phyloP scores from a whole-genome alignment of 2,888 invertebrate species.

The Sesia apiformis region DNA sequence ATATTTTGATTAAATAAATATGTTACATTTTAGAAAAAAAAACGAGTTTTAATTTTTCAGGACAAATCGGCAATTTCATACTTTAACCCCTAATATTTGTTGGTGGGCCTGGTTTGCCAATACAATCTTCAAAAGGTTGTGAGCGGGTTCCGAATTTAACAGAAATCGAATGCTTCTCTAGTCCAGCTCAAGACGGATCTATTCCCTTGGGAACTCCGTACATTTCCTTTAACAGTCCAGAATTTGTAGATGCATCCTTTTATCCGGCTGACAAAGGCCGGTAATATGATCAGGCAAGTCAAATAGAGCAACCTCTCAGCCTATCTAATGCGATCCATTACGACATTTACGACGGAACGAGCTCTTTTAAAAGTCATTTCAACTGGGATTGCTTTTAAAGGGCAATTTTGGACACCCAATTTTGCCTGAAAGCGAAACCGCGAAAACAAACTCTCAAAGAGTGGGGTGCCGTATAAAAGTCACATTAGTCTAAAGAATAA shows the following conservation, averaged over 20 bases:
- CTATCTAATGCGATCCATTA: constrained; percentile 17
- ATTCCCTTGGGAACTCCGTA: neutral
- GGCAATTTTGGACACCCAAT: constrained; percentile 10
- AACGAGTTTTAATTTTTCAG: no score
- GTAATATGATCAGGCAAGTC: constrained; percentile 13
- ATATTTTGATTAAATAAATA: no score
- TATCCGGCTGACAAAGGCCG: constrained; percentile 22
- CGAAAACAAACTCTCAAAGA: constrained; percentile 6
- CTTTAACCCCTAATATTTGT: no score
- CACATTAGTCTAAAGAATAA: constrained; percentile 15
- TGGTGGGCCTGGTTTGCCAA: no score
- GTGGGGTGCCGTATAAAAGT: constrained; percentile 1
- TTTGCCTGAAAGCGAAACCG: constrained; percentile 11
- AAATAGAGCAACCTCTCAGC: constrained; percentile 9
- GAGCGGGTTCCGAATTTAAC: no score
- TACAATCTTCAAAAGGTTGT: no score
- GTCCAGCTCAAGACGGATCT: neutral
- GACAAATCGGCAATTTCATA: no score
- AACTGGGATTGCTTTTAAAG: constrained; percentile 11
- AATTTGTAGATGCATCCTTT: constrained; percentile 8
- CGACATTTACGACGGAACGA: constrained; percentile 6
- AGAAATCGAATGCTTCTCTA: neutral
- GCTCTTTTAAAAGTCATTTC: constrained; percentile 10
- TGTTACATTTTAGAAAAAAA: no score
- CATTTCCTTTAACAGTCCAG: neutral